Evolutionary conservation across 2,113 vertebrate species (phyloP).

Genomic region (Neopipo cinnamomea): DNA sequence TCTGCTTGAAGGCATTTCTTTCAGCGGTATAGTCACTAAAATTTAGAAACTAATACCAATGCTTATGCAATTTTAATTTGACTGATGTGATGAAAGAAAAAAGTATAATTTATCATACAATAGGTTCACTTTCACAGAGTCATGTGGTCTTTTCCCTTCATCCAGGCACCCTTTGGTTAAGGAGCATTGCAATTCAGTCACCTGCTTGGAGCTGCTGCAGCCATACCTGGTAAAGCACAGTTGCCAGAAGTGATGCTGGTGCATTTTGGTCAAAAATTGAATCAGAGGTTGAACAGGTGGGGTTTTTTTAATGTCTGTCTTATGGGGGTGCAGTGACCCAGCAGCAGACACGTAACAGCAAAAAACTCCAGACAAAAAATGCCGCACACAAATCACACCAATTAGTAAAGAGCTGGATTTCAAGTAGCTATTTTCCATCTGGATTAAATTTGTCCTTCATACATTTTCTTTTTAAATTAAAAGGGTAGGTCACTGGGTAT

Average conservation of each 20-base stretch:
- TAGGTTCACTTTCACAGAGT: not conserved
- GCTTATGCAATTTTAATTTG: constrained; percentile 9
- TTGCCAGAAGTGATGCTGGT: not conserved
- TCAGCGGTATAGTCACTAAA: not conserved
- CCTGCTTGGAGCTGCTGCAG: not conserved
- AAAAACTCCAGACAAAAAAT: not conserved
- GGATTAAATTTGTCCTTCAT: not conserved
- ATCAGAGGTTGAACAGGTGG: not conserved
- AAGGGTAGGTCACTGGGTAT: not conserved
- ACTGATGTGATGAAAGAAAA: not conserved
- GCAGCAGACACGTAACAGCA: not conserved
- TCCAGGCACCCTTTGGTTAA: not conserved
- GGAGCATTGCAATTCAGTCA: not conserved
- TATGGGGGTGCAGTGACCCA: not conserved
- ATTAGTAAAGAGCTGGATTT: not conserved
- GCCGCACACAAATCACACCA: not conserved
- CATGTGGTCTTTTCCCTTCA: not conserved
- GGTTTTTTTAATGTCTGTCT: not conserved
- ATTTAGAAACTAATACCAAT: not conserved
- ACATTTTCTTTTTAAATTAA: rapidly evolving
- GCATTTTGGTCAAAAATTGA: not conserved
- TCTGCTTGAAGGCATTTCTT: not conserved
- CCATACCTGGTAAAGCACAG: not conserved
- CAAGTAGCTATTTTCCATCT: not conserved
- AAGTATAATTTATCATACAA: not conserved